phyloP scores from a whole-genome alignment of 2,888 invertebrate genomes.

The Pedicia rivosa region DNA sequence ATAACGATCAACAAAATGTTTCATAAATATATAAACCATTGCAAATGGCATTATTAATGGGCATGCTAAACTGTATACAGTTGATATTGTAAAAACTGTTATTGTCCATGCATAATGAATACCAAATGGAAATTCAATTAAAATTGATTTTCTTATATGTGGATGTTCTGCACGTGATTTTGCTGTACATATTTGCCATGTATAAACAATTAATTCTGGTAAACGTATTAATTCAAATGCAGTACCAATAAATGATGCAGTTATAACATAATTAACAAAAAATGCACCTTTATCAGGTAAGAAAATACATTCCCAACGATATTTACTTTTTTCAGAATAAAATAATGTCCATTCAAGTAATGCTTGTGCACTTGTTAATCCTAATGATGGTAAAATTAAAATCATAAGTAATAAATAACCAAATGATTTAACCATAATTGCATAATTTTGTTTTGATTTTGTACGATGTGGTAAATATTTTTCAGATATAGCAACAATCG shows the following conservation, averaged over 20 bases:
- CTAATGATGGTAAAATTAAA: conserved; percentile 80
- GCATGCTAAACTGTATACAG: conserved; percentile 82
- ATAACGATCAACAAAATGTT: conserved; percentile 88
- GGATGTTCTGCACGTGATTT: conserved; percentile 77
- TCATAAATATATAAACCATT: conserved; percentile 71
- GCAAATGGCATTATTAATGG: conserved; percentile 90
- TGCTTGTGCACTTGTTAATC: conserved; percentile 72
- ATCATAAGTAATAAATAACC: conserved; percentile 88
- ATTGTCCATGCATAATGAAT: conserved; percentile 91
- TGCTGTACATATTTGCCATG: conserved; percentile 62
- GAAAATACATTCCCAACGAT: conserved; percentile 84
- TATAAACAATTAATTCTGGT: conserved; percentile 81
- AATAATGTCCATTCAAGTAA: conserved; percentile 57
- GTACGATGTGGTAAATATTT: conserved; percentile 89
- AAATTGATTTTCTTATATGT: conserved; percentile 70
- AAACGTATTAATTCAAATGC: conserved; percentile 80
- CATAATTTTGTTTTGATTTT: conserved; percentile 77
- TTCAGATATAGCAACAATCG: conserved; percentile 79
- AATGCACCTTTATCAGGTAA: conserved; percentile 91
- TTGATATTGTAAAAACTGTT: conserved; percentile 77
- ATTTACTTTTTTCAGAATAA: conserved; percentile 38
- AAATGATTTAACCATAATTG: conserved; percentile 87
- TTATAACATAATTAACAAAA: conserved; percentile 92
- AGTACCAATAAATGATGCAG: conserved; percentile 84
- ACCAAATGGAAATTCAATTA: conserved; percentile 88